Evolutionary conservation across 2,113 vertebrate species (phyloP).

Genomic region (Lichenostomus cassidix): DNA sequence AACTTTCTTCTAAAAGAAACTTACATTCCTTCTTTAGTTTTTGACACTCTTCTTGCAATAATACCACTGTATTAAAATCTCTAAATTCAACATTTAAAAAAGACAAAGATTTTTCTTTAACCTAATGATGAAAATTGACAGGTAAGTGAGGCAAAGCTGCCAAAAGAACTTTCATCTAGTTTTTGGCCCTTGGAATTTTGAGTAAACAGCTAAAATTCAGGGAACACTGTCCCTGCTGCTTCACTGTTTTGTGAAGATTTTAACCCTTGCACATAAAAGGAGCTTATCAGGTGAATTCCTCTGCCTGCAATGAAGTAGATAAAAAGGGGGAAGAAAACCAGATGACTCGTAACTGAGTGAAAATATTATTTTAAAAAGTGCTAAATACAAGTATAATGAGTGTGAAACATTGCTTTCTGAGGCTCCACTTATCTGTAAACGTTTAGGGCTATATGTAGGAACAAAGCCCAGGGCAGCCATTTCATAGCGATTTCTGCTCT

Average conservation of each 20-base stretch:
- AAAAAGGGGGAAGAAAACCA: not conserved
- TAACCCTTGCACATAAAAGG: not conserved
- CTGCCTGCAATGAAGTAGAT: not conserved
- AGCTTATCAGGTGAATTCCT: not conserved
- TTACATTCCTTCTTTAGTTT: not conserved
- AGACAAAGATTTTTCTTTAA: accelerated
- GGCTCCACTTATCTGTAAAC: accelerated
- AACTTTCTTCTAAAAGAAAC: not conserved
- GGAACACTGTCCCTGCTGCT: accelerated
- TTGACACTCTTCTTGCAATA: not conserved
- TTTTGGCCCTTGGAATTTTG: accelerated
- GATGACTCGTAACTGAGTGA: accelerated
- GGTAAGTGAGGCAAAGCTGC: accelerated
- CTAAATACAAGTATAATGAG: accelerated
- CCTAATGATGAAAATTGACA: not conserved
- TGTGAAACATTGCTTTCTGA: not conserved
- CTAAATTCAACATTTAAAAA: accelerated
- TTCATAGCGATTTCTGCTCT: not conserved
- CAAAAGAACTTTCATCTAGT: accelerated
- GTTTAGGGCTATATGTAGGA: accelerated
- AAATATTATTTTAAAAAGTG: not conserved
- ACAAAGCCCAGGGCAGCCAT: not conserved
- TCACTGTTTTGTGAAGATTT: not conserved
- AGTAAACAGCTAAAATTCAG: not conserved
- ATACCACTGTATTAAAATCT: accelerated